Evolutionary conservation across 2,888 invertebrate genomes (phyloP), one percentile per base, ranked within the genome.

Genomic region (Apantesis nais): DNA sequence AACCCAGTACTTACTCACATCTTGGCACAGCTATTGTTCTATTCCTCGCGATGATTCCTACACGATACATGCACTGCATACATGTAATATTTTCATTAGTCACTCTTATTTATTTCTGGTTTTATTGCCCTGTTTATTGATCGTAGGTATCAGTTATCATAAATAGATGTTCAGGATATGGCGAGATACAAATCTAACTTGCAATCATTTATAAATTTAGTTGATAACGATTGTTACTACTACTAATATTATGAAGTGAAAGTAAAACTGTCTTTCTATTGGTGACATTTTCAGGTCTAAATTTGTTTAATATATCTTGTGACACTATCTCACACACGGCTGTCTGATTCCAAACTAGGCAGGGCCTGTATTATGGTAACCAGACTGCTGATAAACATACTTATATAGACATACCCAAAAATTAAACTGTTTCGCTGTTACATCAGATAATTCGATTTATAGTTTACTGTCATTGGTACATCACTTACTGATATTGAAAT

Each of bases 21-120:
- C 83, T 89, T 91, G 90, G 90, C 91, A 90, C 85, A 81, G 76
- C 79, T 81, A 78, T 83, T 80, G 82, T 83, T 86, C 89, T 92
- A 91, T 91, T 91, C 87, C 88, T 74, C 83, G 86, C 88, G 78
- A 79, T 89, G 90, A 88, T 88, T 82, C 62, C 67, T 68, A 58
- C 70, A 41, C 39, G 66, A 44, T 67, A 72, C 67, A 73, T 75
- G 74, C 65, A 75, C 74, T 73, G 72, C 70, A 73, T 74, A 72
- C 65, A 75, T 70, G 78, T 80, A 80, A 80, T 76, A 80, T 83
- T 79, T 78, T 78, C 75, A 82, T 88, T 87, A 88, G 83, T 88
- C 87, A 86, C 81, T 80, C 25, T 76, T 85, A 79, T 83, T 82
- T 87, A 86, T 85, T 85, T 85, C 75, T 82, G 79, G 81, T 79